Conservation (phyloP, 2,888 invertebrate species). For the Drosophila atripex region DNA sequence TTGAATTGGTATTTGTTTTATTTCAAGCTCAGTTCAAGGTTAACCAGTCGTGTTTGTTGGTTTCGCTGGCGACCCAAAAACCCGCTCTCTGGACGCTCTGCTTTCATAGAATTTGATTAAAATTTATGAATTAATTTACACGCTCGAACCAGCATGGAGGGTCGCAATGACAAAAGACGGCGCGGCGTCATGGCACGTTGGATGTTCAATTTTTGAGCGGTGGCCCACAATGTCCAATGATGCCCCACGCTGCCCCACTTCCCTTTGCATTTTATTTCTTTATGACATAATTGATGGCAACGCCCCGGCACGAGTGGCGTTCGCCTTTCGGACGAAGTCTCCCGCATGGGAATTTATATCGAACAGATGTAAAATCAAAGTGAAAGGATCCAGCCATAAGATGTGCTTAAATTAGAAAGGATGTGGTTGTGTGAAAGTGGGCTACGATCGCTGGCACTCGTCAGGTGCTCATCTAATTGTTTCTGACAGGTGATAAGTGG, state of each 20-base stretch:
- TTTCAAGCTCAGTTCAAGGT: constrained; percentile 63
- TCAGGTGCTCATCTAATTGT: constrained; percentile 36
- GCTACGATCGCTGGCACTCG: constrained; percentile 14
- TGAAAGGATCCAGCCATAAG: constrained; percentile 57
- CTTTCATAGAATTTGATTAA: constrained; percentile 71
- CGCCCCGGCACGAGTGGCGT: constrained; percentile 36
- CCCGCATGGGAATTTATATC: constrained; percentile 24
- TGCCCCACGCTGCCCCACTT: background rate
- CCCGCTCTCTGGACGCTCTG: constrained; percentile 34
- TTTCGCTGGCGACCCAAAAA: constrained; percentile 49
- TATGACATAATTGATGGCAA: constrained; percentile 54
- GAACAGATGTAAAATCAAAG: constrained; percentile 48
- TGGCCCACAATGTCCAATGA: background rate
- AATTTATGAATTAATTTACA: constrained; percentile 75
- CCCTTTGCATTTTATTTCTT: constrained; percentile 24
- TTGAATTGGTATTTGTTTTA: constrained; percentile 30
- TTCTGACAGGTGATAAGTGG: constrained; percentile 28
- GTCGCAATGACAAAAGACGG: constrained; percentile 35
- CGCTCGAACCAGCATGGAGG: constrained; percentile 39
- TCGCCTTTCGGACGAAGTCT: constrained; percentile 8
- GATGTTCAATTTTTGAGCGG: constrained; percentile 28
- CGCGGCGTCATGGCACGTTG: constrained; percentile 20
- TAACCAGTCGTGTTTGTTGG: constrained; percentile 26
- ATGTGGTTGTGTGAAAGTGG: constrained; percentile 40
- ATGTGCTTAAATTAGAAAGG: constrained; percentile 74